Evolutionary conservation across 2,797 vertebrate species (phyloP).

Genomic region (Delichon dasypus): DNA sequence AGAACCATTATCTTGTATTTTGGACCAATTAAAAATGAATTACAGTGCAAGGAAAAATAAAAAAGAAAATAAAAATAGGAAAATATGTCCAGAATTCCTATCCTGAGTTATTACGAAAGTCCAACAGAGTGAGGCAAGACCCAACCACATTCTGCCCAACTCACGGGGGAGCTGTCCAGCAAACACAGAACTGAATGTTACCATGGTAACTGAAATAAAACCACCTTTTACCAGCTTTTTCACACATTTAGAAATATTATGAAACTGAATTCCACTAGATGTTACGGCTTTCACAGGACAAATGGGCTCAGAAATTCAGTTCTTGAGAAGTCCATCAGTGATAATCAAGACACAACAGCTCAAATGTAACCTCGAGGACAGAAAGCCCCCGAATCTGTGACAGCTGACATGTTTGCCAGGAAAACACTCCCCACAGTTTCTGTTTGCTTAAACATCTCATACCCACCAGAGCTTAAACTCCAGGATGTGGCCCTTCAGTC

Average conservation of each 20-base stretch:
- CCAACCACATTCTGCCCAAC: background rate
- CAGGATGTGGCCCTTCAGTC: fast-evolving
- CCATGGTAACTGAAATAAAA: background rate
- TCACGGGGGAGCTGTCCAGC: slow-evolving; percentile 42
- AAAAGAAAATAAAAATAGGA: background rate
- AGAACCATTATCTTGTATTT: background rate
- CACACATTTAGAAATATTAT: background rate
- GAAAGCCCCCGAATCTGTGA: background rate
- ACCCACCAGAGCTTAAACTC: background rate
- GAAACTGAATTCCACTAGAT: background rate
- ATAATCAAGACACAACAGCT: background rate
- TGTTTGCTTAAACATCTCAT: background rate
- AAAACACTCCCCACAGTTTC: background rate
- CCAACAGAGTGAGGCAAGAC: background rate
- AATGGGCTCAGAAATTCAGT: background rate
- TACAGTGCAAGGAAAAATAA: background rate
- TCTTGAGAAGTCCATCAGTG: background rate
- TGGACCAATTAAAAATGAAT: background rate
- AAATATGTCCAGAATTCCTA: background rate
- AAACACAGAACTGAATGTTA: background rate
- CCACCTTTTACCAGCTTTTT: background rate
- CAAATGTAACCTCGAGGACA: background rate
- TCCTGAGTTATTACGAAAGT: background rate
- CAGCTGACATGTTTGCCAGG: background rate
- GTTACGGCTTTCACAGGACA: background rate